phyloP scores from a whole-genome alignment of 2,888 invertebrate genomes.

The Noctuana brunneofusca region DNA sequence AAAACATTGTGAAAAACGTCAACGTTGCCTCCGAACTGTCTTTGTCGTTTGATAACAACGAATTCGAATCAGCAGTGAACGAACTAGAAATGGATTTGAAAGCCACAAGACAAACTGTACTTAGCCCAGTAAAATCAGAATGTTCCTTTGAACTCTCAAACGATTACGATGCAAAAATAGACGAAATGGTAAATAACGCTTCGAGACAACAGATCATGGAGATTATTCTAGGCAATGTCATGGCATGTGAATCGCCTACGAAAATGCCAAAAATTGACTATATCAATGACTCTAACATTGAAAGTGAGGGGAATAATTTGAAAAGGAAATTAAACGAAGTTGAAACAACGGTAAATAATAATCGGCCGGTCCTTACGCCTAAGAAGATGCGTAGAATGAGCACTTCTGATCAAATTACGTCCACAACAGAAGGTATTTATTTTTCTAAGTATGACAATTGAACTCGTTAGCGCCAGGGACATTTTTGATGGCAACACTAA shows the following conservation, averaged over 20 bases:
- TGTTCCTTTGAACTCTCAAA: constrained; percentile 72
- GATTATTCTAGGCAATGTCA: constrained; percentile 71
- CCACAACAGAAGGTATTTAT: constrained; percentile 68
- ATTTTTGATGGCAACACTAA: too few relatives aligned
- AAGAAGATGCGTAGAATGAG: constrained; percentile 70
- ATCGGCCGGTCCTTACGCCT: constrained; percentile 60
- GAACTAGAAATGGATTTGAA: constrained; percentile 33
- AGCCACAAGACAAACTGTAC: constrained; percentile 42
- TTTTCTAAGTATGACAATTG: too few relatives aligned
- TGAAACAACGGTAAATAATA: constrained; percentile 64
- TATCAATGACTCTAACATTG: constrained; percentile 61
- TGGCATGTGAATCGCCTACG: constrained; percentile 53
- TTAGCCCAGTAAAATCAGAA: constrained; percentile 74
- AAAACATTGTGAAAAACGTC: constrained; percentile 61
- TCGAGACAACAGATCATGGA: constrained; percentile 78
- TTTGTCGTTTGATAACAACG: constrained; percentile 54
- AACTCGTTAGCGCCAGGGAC: too few relatives aligned
- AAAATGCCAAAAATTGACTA: constrained; percentile 70
- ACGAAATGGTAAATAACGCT: constrained; percentile 74
- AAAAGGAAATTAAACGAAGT: constrained; percentile 63
- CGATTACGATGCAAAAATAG: constrained; percentile 72
- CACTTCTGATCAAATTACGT: constrained; percentile 71
- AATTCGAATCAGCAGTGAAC: constrained; percentile 19
- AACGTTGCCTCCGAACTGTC: constrained; percentile 61
- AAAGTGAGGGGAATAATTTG: constrained; percentile 49